Conservation (phyloP, 2,113 vertebrate species). For the Gallinago media region DNA sequence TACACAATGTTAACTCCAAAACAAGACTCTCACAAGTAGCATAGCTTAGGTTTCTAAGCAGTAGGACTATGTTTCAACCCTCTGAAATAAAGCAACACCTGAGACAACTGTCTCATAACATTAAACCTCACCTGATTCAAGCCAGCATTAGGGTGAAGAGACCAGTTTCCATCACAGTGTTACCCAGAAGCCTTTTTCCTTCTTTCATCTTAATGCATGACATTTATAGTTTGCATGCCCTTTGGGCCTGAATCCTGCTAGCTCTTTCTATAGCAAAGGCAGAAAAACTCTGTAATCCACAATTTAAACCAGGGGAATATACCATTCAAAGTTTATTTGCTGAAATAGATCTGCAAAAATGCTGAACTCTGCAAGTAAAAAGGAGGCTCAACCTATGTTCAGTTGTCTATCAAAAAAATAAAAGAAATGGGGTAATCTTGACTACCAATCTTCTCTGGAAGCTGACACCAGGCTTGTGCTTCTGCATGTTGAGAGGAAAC, state of each 20-base stretch:
- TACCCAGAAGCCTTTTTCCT: not conserved
- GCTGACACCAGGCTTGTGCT: not conserved
- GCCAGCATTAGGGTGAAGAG: not conserved
- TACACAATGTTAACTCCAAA: not conserved
- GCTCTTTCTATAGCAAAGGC: not conserved
- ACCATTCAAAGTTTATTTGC: not conserved
- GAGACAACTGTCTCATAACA: not conserved
- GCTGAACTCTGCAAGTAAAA: not conserved
- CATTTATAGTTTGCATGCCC: not conserved
- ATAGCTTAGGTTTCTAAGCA: not conserved
- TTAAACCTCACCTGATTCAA: not conserved
- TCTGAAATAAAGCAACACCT: not conserved
- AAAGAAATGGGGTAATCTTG: not conserved
- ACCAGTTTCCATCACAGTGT: not conserved
- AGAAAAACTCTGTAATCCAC: not conserved
- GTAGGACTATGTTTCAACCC: not conserved
- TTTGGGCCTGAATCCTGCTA: not conserved
- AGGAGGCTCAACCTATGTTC: not conserved
- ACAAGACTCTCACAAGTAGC: not conserved
- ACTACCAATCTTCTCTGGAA: not conserved
- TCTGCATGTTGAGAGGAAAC: not conserved
- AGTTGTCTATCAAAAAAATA: not conserved
- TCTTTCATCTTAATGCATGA: not conserved
- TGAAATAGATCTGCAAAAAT: not conserved
- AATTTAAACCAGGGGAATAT: not conserved